Evolutionary conservation across 2,113 vertebrate genomes (phyloP), one percentile per base, ranked within the genome.

Genomic region (Rousettus leschenaultii): DNA sequence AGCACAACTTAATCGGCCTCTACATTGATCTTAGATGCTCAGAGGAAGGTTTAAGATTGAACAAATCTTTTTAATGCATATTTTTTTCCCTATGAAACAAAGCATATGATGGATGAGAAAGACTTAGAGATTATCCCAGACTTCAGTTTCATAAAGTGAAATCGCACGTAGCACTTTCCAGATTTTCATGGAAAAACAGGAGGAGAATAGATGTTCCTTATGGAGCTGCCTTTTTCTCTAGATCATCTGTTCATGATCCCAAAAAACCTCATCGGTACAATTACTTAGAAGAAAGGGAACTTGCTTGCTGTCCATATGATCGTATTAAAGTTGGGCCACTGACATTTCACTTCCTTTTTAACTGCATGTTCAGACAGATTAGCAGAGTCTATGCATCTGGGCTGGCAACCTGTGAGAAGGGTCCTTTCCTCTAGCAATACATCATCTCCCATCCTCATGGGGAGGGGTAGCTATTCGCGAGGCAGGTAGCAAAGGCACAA

Each of bases 1-100:
- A 98, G 98, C 98, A 98, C 98, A 98, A 98, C 98, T 98, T 99
- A 98, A 98, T 99, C 99, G 98, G 98, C 98, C 92, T 97, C 97
- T 88, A 98, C 98, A 99, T 99, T 98, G 98, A 99, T 99, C 98
- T 98, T 91, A 98, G 98, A 98, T 97, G 94, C 95, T 97, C 94
- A 89, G 96, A 98, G 97, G 94, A 96, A 98, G 96, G 96, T 63
- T 91, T 95, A 86, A 97, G 98, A 98, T 95, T 95, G 97, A 98
- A 89, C 95, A 97, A 96, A 98, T 97, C 95, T 98, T 95, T 98
- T 97, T 74, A 98, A 98, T 98, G 96, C 94, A 97, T 98, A 97
- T 98, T 98, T 8, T 43, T 98, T 93, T 95, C 78, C 68, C 70
- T 98, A 97, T 98, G 88, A 97, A 98, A 98, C 97, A 86, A 53